Percentiles rank a stretch among this genome's conserved stretches.
phyloP scores from a whole-genome alignment of 2,888 invertebrate species.

The Digitonthophagus gazella region DNA sequence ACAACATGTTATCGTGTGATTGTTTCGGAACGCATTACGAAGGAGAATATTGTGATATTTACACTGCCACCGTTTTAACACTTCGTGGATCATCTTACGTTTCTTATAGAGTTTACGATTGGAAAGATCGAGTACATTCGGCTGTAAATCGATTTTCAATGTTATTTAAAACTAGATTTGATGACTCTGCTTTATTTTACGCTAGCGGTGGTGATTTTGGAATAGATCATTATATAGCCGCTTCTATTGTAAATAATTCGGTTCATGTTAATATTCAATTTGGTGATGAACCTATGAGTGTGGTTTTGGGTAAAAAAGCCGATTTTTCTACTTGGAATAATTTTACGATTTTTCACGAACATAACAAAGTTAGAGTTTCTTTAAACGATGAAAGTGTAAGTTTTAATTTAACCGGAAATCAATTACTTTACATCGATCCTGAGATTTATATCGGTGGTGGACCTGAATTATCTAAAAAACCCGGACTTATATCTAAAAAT shows the following conservation, averaged over 20 bases:
- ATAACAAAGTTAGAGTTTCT: constrained; percentile 69
- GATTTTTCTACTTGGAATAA: constrained; percentile 86
- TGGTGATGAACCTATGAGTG: constrained; percentile 73
- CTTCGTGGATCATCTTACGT: constrained; percentile 89
- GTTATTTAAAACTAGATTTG: constrained; percentile 87
- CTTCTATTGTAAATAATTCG: constrained; percentile 78
- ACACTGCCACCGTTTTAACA: constrained; percentile 83
- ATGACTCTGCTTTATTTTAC: constrained; percentile 89
- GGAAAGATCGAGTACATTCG: constrained; percentile 88
- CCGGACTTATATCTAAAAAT: constrained; percentile 57
- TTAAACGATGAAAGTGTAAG: constrained; percentile 71
- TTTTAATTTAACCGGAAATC: constrained; percentile 70
- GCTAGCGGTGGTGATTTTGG: constrained; percentile 88
- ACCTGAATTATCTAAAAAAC: constrained; percentile 78
- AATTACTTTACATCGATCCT: constrained; percentile 84
- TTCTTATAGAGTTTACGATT: constrained; percentile 88
- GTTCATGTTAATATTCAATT: constrained; percentile 86
- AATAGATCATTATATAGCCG: constrained; percentile 86
- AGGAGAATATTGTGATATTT: constrained; percentile 87
- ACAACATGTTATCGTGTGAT: constrained; percentile 85
- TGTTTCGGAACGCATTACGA: constrained; percentile 92
- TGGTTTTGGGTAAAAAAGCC: constrained; percentile 66
- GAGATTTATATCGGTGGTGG: constrained; percentile 83
- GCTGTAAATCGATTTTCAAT: constrained; percentile 83
- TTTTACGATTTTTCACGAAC: constrained; percentile 79